A percentile compares a stretch with the other conserved stretches of the same genome.
Evolutionary conservation across 2,113 vertebrate genomes (phyloP).

Genomic region (Gallinago jamesoni): DNA sequence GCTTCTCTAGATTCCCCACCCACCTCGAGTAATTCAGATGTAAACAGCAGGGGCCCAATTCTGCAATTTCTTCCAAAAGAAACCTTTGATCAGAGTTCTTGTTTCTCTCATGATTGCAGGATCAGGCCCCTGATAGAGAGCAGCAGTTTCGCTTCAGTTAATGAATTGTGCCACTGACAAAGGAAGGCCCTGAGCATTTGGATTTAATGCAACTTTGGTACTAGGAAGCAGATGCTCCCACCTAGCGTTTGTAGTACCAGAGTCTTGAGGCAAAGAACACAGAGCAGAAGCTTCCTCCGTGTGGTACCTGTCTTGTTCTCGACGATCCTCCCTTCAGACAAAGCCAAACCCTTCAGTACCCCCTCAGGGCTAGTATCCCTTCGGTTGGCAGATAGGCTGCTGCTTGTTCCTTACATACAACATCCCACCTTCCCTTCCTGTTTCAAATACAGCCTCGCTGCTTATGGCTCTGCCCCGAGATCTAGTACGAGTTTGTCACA

Average conservation of each 20-base stretch:
- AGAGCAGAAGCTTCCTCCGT: neutral
- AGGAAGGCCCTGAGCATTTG: conserved; percentile 42
- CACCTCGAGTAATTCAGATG: neutral
- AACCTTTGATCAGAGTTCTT: neutral
- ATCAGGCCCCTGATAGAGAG: neutral
- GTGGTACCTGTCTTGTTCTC: neutral
- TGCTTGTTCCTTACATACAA: neutral
- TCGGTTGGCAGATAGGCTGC: fast-evolving
- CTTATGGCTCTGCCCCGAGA: neutral
- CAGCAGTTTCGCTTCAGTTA: conserved; percentile 4
- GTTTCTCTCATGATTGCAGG: neutral
- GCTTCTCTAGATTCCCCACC: neutral
- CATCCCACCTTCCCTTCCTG: neutral
- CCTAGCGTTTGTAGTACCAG: neutral
- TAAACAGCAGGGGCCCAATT: conserved; percentile 14
- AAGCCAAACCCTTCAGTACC: neutral
- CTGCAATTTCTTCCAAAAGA: neutral
- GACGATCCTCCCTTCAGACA: neutral
- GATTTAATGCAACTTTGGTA: conserved; percentile 35
- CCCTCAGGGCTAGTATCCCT: neutral
- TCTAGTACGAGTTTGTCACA: neutral
- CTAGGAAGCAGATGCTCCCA: neutral
- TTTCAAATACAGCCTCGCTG: neutral
- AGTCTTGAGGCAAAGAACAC: neutral
- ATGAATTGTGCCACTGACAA: neutral